These are phyloP conservation scores for Poeciliopsis turneri DNA, from an alignment of 2,797 vertebrate species.

Conservation along the genomic window DNA sequence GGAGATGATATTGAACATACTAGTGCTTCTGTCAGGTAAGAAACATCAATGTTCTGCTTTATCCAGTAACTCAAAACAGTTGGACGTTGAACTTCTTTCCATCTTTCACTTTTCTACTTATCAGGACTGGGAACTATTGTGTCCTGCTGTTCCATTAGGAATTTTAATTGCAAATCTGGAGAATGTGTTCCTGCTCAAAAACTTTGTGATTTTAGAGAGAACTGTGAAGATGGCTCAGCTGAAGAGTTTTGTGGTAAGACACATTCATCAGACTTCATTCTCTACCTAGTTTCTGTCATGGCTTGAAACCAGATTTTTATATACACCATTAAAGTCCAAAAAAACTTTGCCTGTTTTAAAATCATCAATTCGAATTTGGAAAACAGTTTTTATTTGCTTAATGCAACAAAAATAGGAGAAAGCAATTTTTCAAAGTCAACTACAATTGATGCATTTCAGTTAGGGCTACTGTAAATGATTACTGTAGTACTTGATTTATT, in stretches of 20 bases:
- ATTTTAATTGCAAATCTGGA: slow-evolving; percentile 54
- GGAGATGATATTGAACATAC: slow-evolving; percentile 62
- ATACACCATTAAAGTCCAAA: no score
- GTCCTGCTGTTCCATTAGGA: slow-evolving; percentile 45
- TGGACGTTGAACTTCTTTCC: neutral
- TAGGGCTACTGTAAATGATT: no score
- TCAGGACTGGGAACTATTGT: slow-evolving; percentile 43
- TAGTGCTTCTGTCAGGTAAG: slow-evolving; percentile 74
- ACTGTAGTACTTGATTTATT: no score
- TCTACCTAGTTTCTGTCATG: neutral
- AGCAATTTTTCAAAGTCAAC: neutral
- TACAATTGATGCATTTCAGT: neutral
- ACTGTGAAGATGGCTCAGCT: slow-evolving; percentile 62
- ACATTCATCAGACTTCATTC: neutral
- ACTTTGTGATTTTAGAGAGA: slow-evolving; percentile 59
- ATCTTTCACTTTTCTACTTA: neutral
- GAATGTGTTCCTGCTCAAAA: slow-evolving; percentile 35
- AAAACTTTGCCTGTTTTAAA: neutral
- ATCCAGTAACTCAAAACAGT: neutral
- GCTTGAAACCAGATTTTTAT: neutral
- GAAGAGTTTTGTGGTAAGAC: slow-evolving; percentile 72
- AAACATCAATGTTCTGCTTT: neutral
- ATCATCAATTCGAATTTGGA: neutral
- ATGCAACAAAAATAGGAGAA: neutral
- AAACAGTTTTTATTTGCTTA: neutral